Percentiles rank a stretch among this genome's conserved stretches.
phyloP scores from a whole-genome alignment of 2,888 invertebrate species.

The Trachelus tabidus region DNA sequence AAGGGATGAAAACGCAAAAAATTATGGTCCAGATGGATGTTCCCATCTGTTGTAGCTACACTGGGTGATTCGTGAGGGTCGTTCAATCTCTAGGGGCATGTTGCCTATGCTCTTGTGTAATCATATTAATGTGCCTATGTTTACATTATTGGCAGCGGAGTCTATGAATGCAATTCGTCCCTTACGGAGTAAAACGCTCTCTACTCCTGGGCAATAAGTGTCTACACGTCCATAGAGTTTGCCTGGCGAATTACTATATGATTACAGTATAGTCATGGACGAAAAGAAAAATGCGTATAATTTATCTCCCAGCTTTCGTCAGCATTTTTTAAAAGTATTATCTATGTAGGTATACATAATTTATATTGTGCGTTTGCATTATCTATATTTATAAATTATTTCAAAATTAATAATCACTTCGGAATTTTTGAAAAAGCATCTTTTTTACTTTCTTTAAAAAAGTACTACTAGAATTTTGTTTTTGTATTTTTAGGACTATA shows the following conservation, averaged over 20 bases:
- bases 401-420: no score
- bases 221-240: constrained; percentile 22
- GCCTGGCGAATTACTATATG: background rate
- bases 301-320: background rate
- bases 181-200: constrained; percentile 19
- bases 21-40: background rate
- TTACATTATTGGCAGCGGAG: background rate
- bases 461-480: background rate
- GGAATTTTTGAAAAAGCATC: no score
- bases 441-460: background rate
- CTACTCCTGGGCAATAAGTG: constrained; percentile 45
- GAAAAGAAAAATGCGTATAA: background rate
- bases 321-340: no score
- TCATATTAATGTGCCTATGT: background rate
- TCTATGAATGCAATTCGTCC: background rate
- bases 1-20: background rate
- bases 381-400: background rate
- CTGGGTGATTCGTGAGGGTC: background rate
- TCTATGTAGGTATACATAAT: no score
- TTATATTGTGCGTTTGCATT: background rate
- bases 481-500: background rate
- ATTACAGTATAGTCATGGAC: background rate
- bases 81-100: background rate
- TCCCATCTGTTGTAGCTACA: background rate
- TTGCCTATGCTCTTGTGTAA: background rate